Evolutionary conservation across 2,888 invertebrate genomes (phyloP).

Genomic region (Drosophila neotestacea): DNA sequence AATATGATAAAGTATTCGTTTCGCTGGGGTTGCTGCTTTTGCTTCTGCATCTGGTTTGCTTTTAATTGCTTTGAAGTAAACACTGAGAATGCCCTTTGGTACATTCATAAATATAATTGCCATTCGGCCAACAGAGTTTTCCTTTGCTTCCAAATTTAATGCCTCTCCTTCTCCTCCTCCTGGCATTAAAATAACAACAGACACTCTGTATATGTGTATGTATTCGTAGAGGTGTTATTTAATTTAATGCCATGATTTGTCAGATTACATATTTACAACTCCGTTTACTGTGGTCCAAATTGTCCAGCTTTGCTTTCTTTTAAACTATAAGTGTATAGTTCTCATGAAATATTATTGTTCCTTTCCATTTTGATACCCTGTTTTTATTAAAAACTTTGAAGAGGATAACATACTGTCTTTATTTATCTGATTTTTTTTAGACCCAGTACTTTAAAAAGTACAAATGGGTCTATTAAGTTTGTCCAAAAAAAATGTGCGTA

Average conservation of each 20-base stretch:
- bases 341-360: too few species aligned
- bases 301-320: slow-evolving; percentile 8
- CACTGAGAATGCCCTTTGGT: slow-evolving; percentile 67
- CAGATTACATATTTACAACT: slow-evolving; percentile 47
- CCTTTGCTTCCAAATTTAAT: slow-evolving; percentile 53
- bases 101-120: slow-evolving; percentile 80
- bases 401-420: not conserved
- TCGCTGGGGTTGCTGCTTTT: slow-evolving; percentile 33
- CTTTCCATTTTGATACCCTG: not conserved
- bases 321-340: not conserved
- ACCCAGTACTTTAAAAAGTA: too few species aligned
- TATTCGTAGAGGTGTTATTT: slow-evolving; percentile 24
- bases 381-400: not conserved
- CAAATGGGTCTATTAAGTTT: too few species aligned
- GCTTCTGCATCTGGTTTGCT: slow-evolving; percentile 54
- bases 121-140: slow-evolving; percentile 40
- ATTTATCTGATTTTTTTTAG: too few species aligned
- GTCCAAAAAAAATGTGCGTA: too few species aligned
- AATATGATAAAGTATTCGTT: slow-evolving; percentile 73
- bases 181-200: slow-evolving; percentile 10
- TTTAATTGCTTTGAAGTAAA: slow-evolving; percentile 79
- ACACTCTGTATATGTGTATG: not conserved
- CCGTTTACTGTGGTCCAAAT: slow-evolving; percentile 31
- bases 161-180: slow-evolving; percentile 18
- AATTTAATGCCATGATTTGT: slow-evolving; percentile 57